Base-by-base conservation (phyloP, 2,888 invertebrate species). In the Gastracanthus pulcherrimus region DNA sequence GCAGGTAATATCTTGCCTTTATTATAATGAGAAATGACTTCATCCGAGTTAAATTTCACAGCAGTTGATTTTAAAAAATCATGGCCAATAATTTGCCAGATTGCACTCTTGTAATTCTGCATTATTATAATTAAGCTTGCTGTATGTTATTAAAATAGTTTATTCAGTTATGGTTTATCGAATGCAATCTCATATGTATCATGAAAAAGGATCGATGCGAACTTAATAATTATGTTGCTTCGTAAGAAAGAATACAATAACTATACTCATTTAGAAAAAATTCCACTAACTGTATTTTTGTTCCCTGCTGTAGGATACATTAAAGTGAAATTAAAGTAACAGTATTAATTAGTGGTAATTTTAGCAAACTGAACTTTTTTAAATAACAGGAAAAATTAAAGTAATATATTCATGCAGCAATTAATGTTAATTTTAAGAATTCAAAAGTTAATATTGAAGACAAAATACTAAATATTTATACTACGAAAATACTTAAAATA, bases 21-120 rank as follows among this genome's bases (percentile, higher is more conserved):
- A 80, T 74, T 74, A 79, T 67, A 74, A 79, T 74, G 72, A 74
- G 74, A 79, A 72, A 72, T 67, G 72, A 79, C 79, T 79, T 67
- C 45, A 67, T 72, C 55, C 78, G n/a, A 71, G 78, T 67, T 79
- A 67, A 79, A 79, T 79, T 79, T 72, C 66, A 72, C 72, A 67
- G 72, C 66, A 34, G 79, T 55, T 79, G 79, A 79, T 72, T 79
- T 79, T 79, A 48, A 66, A 71, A 78, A 78, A 72, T 79, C 72
- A 72, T 72, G 66, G 41, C 51, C 45, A 66, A 79, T 79, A 31
- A 79, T 72, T 51, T 55, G 62, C 64, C 36, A n/a, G 51, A 71
- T 71, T 71, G 55, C 64, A 26, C 76, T 48, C 51, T 38, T 19
- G 11, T n/a, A 58, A n/a, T 48, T 41, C 19, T 31, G 23, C n/a